Percentiles rank a stretch among this genome's conserved stretches.
Evolutionary conservation across 1,140 invertebrate species (phyloP).

Genomic region (Goniozus legneri): DNA sequence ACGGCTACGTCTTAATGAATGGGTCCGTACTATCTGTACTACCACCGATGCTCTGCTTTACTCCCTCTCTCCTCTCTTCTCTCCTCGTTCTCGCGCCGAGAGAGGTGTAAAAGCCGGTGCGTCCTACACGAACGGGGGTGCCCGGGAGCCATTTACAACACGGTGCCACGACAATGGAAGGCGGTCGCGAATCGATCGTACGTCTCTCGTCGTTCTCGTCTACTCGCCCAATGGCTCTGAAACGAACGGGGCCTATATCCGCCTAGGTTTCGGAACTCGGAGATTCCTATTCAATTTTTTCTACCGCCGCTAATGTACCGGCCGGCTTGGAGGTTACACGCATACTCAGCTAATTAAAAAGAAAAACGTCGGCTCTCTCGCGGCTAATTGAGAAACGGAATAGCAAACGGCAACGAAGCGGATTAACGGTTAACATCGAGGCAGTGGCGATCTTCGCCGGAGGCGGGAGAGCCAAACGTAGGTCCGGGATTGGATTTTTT

Average conservation of each 20-base stretch:
- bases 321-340: too few relatives aligned
- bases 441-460: not conserved
- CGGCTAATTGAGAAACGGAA: too few relatives aligned
- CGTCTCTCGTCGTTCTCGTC: slow-evolving; percentile 21
- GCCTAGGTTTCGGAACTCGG: too few relatives aligned
- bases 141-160: slow-evolving; percentile 15
- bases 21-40: slow-evolving; percentile 36
- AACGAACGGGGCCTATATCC: slow-evolving; percentile 24
- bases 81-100: slow-evolving; percentile 2
- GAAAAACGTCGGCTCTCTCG: too few relatives aligned
- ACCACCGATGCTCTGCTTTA: slow-evolving; percentile 20
- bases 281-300: too few relatives aligned
- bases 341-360: too few relatives aligned
- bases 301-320: too few relatives aligned
- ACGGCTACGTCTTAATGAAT: slow-evolving; percentile 46
- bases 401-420: too few relatives aligned
- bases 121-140: slow-evolving; percentile 12
- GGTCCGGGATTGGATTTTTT: too few relatives aligned
- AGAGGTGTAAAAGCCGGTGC: too few relatives aligned
- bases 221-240: slow-evolving; percentile 1
- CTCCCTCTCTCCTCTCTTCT: slow-evolving; percentile 16
- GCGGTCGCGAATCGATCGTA: slow-evolving; percentile 27
- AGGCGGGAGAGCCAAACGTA: slow-evolving; percentile 4
- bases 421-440: too few relatives aligned
- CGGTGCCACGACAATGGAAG: slow-evolving; percentile 27